Evolutionary conservation across 2,888 invertebrate species (phyloP).

Genomic region (Drosophila lacicola): DNA sequence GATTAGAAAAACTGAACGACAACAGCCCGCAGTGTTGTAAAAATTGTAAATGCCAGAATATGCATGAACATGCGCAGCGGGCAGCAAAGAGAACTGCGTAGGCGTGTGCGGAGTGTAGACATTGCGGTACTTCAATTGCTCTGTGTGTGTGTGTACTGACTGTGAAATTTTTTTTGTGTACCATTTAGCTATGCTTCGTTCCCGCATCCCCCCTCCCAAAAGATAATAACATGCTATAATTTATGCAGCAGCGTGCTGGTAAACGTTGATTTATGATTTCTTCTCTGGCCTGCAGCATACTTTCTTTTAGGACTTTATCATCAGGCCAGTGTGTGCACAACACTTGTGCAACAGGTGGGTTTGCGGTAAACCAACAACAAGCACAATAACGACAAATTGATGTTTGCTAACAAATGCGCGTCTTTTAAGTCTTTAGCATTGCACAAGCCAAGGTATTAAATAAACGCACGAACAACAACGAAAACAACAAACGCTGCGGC

Average conservation of each 20-base stretch:
- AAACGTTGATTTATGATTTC: slow-evolving; percentile 51
- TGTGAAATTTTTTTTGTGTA: slow-evolving; percentile 64
- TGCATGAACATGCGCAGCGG: slow-evolving; percentile 31
- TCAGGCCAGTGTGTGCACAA: slow-evolving; percentile 48
- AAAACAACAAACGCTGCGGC: slow-evolving; percentile 10
- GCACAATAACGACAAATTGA: slow-evolving; percentile 26
- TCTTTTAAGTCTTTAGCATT: slow-evolving; percentile 40
- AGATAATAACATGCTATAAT: slow-evolving; percentile 37
- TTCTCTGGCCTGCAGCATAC: slow-evolving; percentile 29
- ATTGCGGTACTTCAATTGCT: slow-evolving; percentile 38
- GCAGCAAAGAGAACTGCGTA: slow-evolving; percentile 12
- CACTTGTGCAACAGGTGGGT: slow-evolving; percentile 31
- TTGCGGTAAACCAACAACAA: slow-evolving; percentile 26
- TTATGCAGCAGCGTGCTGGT: slow-evolving; percentile 50
- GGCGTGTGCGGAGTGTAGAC: slow-evolving; percentile 5
- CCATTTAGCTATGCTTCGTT: slow-evolving; percentile 54
- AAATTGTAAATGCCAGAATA: slow-evolving; percentile 45
- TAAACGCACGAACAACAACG: slow-evolving; percentile 28
- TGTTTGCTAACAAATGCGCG: slow-evolving; percentile 42
- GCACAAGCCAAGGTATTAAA: slow-evolving; percentile 60
- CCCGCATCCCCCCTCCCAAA: neutral
- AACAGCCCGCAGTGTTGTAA: slow-evolving; percentile 23
- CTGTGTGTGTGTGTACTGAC: slow-evolving; percentile 58
- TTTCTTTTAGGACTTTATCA: slow-evolving; percentile 47
- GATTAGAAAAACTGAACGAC: slow-evolving; percentile 45